Conservation (phyloP, 2,888 invertebrate genomes). For the Blera fallax region DNA sequence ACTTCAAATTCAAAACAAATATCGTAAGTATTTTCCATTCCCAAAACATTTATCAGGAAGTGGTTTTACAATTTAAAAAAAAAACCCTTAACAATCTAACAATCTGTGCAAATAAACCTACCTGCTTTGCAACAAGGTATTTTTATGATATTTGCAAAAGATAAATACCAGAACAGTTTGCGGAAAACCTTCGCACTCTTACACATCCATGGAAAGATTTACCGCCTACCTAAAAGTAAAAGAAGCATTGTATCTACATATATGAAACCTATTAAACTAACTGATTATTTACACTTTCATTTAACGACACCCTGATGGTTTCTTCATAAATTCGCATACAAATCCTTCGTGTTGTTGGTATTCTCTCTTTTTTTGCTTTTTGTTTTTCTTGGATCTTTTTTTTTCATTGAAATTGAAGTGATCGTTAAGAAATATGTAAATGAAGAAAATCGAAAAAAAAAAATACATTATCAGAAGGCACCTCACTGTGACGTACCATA, state of each 20-base stretch:
- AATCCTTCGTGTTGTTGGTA: neutral
- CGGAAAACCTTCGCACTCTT: slow-evolving; percentile 3
- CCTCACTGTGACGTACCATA: slow-evolving; percentile 17
- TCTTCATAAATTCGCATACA: slow-evolving; percentile 26
- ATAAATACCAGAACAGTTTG: slow-evolving; percentile 38
- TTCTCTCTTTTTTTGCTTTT: neutral
- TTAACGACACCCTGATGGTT: slow-evolving; percentile 58
- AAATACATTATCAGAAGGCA: neutral
- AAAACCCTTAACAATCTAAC: neutral
- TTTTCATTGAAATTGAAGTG: neutral
- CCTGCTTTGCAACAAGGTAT: neutral
- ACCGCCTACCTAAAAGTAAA: slow-evolving; percentile 34
- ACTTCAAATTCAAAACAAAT: too few species aligned
- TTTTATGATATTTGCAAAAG: slow-evolving; percentile 44
- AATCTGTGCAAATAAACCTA: neutral
- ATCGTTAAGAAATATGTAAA: slow-evolving; percentile 31
- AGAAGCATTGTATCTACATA: neutral
- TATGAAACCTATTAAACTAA: slow-evolving; percentile 19
- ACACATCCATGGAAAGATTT: neutral
- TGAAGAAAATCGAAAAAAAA: neutral
- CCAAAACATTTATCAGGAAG: neutral
- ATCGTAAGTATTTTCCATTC: neutral
- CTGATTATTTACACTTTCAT: slow-evolving; percentile 54
- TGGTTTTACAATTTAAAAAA: neutral
- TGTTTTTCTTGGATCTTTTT: neutral